These are phyloP conservation scores for Flabesymbios commensalis DNA, from an alignment of 2,888 invertebrate species.

Conservation along the genomic window DNA sequence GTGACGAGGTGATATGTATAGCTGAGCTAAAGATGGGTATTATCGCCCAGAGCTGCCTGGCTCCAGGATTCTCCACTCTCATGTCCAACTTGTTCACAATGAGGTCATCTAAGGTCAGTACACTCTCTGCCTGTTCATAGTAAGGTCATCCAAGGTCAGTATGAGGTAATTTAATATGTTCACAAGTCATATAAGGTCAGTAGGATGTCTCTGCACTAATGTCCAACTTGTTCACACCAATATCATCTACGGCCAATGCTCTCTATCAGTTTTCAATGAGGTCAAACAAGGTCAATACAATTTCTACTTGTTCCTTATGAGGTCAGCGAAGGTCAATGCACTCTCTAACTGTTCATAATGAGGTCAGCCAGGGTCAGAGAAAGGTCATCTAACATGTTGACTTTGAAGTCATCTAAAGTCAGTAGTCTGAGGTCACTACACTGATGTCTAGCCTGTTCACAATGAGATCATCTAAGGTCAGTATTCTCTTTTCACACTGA, in stretches of 20 bases:
- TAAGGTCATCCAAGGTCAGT: constrained; percentile 27
- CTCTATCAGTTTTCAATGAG: constrained; percentile 33
- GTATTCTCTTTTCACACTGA: no score
- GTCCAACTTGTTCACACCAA: constrained; percentile 31
- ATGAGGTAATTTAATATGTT: no score
- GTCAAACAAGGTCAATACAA: constrained; percentile 21
- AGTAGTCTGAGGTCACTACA: constrained; percentile 20
- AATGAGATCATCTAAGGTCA: constrained; percentile 18
- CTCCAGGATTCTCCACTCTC: constrained; percentile 31
- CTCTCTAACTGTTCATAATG: constrained; percentile 34
- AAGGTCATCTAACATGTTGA: constrained; percentile 29
- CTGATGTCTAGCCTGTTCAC: constrained; percentile 26
- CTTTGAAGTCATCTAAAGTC: constrained; percentile 28
- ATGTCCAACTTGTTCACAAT: constrained; percentile 32
- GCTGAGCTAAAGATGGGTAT: constrained; percentile 32
- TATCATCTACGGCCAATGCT: constrained; percentile 26
- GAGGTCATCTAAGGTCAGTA: constrained; percentile 27
- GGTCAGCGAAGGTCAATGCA: constrained; percentile 25
- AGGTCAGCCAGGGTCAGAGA: constrained; percentile 27
- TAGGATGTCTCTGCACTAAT: constrained; percentile 27
- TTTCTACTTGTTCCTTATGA: constrained; percentile 30
- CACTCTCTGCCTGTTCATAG: constrained; percentile 24
- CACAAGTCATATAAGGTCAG: no score
- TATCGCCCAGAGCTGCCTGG: constrained; percentile 35
- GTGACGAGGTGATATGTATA: constrained; percentile 32